These are phyloP conservation scores for Chydorus sphaericus DNA, from an alignment of 2,888 invertebrate species.

Conservation along the genomic window DNA sequence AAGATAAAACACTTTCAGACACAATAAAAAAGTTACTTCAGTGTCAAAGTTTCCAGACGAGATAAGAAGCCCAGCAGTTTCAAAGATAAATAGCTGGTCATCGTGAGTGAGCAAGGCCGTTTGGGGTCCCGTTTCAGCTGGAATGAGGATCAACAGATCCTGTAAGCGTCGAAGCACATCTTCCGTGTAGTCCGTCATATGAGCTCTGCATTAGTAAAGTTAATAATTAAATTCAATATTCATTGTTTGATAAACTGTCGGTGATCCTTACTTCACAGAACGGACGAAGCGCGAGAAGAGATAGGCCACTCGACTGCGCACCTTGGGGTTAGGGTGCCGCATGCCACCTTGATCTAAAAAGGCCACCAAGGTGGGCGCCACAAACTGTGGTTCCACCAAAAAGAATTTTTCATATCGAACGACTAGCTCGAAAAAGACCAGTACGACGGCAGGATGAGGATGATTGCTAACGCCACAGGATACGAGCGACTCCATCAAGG, in stretches of 20 bases:
- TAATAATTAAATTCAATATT: neutral
- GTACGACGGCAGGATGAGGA: slow-evolving; percentile 32
- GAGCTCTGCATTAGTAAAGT: slow-evolving; percentile 24
- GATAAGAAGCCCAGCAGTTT: slow-evolving; percentile 39
- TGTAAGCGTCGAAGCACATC: slow-evolving; percentile 35
- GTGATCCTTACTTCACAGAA: slow-evolving; percentile 32
- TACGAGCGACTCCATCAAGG: slow-evolving; percentile 33
- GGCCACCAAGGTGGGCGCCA: slow-evolving; percentile 32
- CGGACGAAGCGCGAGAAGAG: slow-evolving; percentile 40
- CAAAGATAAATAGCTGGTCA: slow-evolving; percentile 41
- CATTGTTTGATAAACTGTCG: slow-evolving; percentile 14
- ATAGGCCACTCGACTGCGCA: slow-evolving; percentile 38
- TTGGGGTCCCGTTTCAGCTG: slow-evolving; percentile 27
- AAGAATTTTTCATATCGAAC: slow-evolving; percentile 39
- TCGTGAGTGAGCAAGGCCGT: slow-evolving; percentile 31
- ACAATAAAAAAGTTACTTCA: slow-evolving; percentile 26
- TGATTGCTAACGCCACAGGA: slow-evolving; percentile 32
- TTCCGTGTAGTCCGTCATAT: slow-evolving; percentile 31
- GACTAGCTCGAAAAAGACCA: slow-evolving; percentile 35
- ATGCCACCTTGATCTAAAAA: slow-evolving; percentile 38
- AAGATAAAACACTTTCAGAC: neutral
- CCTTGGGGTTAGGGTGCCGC: slow-evolving; percentile 31
- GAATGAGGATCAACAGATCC: slow-evolving; percentile 34
- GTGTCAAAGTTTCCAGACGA: slow-evolving; percentile 33
- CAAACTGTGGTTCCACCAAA: slow-evolving; percentile 31